These are phyloP conservation scores for Cheiracanthium punctorium DNA, from an alignment of 2,888 invertebrate species.

Conservation along the genomic window DNA sequence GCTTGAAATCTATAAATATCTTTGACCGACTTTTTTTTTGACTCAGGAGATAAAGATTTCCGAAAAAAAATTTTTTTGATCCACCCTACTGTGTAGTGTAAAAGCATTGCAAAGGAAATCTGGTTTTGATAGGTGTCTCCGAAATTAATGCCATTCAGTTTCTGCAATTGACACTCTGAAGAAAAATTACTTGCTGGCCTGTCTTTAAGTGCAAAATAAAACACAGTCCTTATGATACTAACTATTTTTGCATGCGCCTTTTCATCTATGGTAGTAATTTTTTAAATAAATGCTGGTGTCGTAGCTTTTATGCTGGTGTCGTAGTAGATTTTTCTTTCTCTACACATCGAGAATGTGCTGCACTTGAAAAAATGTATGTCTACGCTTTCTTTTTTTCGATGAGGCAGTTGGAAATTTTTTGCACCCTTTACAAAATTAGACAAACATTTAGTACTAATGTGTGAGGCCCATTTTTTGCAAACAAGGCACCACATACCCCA, in stretches of 20 bases:
- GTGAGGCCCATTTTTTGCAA: background rate
- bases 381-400: background rate
- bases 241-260: too few relatives aligned
- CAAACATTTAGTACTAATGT: background rate
- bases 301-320: background rate
- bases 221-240: too few relatives aligned
- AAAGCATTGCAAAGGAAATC: background rate
- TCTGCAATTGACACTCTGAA: background rate
- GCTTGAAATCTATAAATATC: too few relatives aligned
- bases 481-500: background rate
- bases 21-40: too few relatives aligned
- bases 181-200: background rate
- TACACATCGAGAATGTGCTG: background rate
- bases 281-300: background rate
- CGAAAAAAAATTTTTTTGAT: too few relatives aligned
- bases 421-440: background rate
- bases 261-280: background rate
- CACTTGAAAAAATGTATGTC: background rate
- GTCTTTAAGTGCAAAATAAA: too few relatives aligned
- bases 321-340: background rate
- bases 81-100: too few relatives aligned
- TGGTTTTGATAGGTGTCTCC: background rate
- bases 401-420: background rate
- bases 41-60: too few relatives aligned
- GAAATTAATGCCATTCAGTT: background rate